Conservation (phyloP, 2,888 invertebrate genomes). For the Antitype chi region DNA sequence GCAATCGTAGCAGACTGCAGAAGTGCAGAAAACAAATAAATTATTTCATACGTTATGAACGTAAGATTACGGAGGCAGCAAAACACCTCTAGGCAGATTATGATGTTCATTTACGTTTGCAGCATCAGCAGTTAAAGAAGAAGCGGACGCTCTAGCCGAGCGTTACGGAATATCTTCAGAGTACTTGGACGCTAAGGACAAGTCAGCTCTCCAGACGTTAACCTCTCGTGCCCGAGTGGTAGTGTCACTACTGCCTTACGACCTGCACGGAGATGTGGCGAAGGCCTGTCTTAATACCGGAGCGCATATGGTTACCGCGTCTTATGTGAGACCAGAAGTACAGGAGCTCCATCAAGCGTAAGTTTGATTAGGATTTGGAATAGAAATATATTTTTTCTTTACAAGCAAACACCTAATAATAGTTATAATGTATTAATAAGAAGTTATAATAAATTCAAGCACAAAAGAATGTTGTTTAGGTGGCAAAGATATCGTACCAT, state of each 20-base stretch:
- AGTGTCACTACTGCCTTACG: slow-evolving; percentile 97
- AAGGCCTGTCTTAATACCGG: slow-evolving; percentile 96
- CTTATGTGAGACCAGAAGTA: slow-evolving; percentile 97
- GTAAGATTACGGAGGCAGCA: not conserved
- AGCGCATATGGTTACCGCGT: slow-evolving; percentile 98
- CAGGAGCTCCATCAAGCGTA: slow-evolving; percentile 94
- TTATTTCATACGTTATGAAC: not conserved
- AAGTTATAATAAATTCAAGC: not conserved
- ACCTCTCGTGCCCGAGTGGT: slow-evolving; percentile 94
- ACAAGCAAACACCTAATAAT: not conserved
- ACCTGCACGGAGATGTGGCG: slow-evolving; percentile 96
- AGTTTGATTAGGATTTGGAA: slow-evolving; percentile 70
- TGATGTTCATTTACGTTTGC: slow-evolving; percentile 67
- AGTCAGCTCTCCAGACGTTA: slow-evolving; percentile 92
- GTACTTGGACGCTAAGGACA: slow-evolving; percentile 95
- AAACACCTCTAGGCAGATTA: not conserved
- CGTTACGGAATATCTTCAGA: slow-evolving; percentile 95
- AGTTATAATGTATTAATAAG: too few species aligned
- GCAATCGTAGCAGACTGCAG: too few species aligned
- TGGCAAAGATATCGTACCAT: too few species aligned
- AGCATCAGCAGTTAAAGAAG: slow-evolving; percentile 96
- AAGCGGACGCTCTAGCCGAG: slow-evolving; percentile 95
- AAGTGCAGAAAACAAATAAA: not conserved
- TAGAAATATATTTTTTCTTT: not conserved
- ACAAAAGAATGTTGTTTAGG: not conserved